A percentile compares a stretch with the other conserved stretches of the same genome.
These are phyloP conservation scores for Eupeodes corollae DNA, from an alignment of 1,140 invertebrate genomes.

Conservation along the genomic window DNA sequence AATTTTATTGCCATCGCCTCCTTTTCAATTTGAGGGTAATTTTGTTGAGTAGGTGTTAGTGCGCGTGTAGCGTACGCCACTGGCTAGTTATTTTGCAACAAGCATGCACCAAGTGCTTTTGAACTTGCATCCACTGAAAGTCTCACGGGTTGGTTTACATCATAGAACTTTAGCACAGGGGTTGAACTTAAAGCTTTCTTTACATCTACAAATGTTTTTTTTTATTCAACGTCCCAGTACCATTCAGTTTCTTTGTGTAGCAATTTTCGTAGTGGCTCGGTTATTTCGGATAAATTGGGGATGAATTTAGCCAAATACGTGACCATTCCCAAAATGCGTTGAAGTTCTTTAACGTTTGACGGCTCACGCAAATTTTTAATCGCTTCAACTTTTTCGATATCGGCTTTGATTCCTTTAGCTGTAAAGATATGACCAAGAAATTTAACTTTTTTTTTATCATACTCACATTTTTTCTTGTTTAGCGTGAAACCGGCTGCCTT, in stretches of 20 bases:
- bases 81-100: slow-evolving; percentile 18
- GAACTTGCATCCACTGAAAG: slow-evolving; percentile 10
- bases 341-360: slow-evolving; percentile 31
- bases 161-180: slow-evolving; percentile 21
- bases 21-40: slow-evolving; percentile 34
- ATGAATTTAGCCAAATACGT: slow-evolving; percentile 37
- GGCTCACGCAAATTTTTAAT: slow-evolving; percentile 15
- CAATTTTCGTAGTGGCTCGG: slow-evolving; percentile 30
- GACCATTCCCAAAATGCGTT: slow-evolving; percentile 35
- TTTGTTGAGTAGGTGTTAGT: slow-evolving; percentile 22
- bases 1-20: slow-evolving; percentile 28
- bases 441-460: slow-evolving; percentile 13
- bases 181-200: slow-evolving; percentile 20
- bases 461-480: slow-evolving; percentile 21
- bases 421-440: slow-evolving; percentile 30
- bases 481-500: slow-evolving; percentile 17
- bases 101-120: slow-evolving; percentile 15
- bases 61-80: slow-evolving; percentile 23
- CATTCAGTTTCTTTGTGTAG: slow-evolving; percentile 32
- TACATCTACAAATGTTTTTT: slow-evolving; percentile 24
- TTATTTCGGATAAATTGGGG: slow-evolving; percentile 30
- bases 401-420: slow-evolving; percentile 24
- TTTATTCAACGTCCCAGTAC: slow-evolving; percentile 25
- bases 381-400: slow-evolving; percentile 25
- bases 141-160: slow-evolving; percentile 9